Evolutionary conservation across 2,888 invertebrate species (phyloP).

Genomic region (Yponomeuta malinellus): DNA sequence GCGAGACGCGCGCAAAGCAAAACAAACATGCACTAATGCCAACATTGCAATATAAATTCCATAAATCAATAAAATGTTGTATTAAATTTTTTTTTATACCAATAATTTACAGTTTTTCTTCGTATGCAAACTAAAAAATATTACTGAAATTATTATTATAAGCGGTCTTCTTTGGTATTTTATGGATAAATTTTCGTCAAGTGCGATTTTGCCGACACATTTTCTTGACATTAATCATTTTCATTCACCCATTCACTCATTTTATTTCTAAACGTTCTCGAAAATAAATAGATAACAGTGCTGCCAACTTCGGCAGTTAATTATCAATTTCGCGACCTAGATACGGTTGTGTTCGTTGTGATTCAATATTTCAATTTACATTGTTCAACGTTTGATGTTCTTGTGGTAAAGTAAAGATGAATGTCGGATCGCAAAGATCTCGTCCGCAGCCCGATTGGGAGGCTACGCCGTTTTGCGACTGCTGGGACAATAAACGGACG

Average conservation of each 20-base stretch:
- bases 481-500: conserved; percentile 39
- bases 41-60: background rate
- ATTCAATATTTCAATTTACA: too few species aligned
- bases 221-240: too few species aligned
- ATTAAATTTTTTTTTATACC: background rate
- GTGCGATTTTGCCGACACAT: too few species aligned
- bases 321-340: background rate
- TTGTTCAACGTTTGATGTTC: conserved; percentile 2
- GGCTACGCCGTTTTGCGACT: conserved; percentile 54
- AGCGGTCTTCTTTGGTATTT: too few species aligned
- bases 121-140: too few species aligned
- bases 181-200: too few species aligned
- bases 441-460: conserved; percentile 8
- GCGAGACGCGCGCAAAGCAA: conserved; percentile 38
- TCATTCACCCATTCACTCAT: background rate
- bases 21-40: conserved; percentile 33
- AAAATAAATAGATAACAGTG: conserved; percentile 7
- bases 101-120: too few species aligned
- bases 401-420: conserved; percentile 19
- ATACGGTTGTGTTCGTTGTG: too few species aligned
- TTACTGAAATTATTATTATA: too few species aligned
- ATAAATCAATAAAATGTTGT: background rate
- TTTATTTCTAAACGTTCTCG: background rate
- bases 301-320: conserved; percentile 3
- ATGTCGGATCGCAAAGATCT: conserved; percentile 13